Evolutionary conservation across 2,797 vertebrate species (phyloP).

Genomic region (Microhierax caerulescens): DNA sequence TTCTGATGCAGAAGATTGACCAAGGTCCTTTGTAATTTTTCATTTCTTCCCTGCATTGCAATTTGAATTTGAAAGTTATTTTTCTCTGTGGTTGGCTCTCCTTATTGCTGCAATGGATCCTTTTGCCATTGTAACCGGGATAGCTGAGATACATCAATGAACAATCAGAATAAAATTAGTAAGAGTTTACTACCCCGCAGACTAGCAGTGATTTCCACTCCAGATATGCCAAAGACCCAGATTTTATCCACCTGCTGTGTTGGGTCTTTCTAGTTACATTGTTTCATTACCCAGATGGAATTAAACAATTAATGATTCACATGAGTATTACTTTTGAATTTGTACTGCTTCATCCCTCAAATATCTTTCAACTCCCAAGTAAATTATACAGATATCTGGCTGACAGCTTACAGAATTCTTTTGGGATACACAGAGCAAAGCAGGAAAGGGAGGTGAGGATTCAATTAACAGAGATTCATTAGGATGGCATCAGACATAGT

Average conservation of each 20-base stretch:
- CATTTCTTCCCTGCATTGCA: neutral
- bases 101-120: neutral
- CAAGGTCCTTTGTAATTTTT: neutral
- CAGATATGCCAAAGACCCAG: neutral
- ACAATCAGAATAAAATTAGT: neutral
- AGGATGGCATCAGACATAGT: neutral
- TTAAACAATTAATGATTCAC: neutral
- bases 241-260: neutral
- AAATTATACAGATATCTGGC: neutral
- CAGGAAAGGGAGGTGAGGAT: neutral
- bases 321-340: neutral
- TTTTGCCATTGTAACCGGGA: neutral
- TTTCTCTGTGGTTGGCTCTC: neutral
- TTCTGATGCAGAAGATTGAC: neutral
- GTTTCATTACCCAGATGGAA: neutral
- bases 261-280: neutral
- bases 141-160: neutral
- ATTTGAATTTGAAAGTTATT: neutral
- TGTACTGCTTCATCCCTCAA: neutral
- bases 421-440: neutral
- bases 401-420: slow-evolving; percentile 1
- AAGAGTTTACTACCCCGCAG: neutral
- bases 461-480: neutral
- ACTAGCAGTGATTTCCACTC: neutral
- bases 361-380: neutral